Base-by-base conservation (phyloP, 2,797 vertebrate species). In the Pangasius krempfi region DNA sequence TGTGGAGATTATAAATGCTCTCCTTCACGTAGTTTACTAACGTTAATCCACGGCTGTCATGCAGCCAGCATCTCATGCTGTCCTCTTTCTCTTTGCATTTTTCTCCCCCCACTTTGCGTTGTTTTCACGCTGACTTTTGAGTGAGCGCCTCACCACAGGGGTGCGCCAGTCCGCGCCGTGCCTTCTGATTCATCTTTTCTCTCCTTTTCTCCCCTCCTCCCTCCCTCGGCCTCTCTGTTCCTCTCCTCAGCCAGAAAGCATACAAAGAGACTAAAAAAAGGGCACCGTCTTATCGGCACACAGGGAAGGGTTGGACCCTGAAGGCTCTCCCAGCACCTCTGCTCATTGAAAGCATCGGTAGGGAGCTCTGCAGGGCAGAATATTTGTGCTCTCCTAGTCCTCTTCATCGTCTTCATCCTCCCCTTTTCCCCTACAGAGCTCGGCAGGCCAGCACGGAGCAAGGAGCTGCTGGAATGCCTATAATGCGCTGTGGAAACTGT, bases 401-500 rank as follows among this genome's bases (percentile, higher is more conserved):
- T 92, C 94, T 95, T 95, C 88, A 88, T 94, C 95, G 93, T 92
- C 94, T 95, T 95, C 88, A 85, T 89, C 88, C 83, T 70, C 73
- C 50, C 64, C 52, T 80, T 66, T 50, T 64, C 93, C 93, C 95
- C 95, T 89, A 93, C 93, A 30, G 94, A 92, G 95, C 72, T 40
- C 89, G 92, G 91, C 93, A 88, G 89, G 88, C 27, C 94, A 93
- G 94, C 94, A 89, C 90, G 93, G 92, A 94, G 94, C 47, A 88
- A 58, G 75, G 93, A 92, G 94, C 94, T 92, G 93, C 92, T 93
- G 95, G 96, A 96, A 96, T 96, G 95, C 92, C 92, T 91, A 93
- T 96, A 94, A 95, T 93, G 93, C 90, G 86, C 91, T 93, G 94
- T 96, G 96, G 95, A 96, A 96, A 96, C 95, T 95, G 95, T 95